Evolutionary conservation across 2,113 vertebrate species (phyloP).

Genomic region (Burhinus oedicnemus): DNA sequence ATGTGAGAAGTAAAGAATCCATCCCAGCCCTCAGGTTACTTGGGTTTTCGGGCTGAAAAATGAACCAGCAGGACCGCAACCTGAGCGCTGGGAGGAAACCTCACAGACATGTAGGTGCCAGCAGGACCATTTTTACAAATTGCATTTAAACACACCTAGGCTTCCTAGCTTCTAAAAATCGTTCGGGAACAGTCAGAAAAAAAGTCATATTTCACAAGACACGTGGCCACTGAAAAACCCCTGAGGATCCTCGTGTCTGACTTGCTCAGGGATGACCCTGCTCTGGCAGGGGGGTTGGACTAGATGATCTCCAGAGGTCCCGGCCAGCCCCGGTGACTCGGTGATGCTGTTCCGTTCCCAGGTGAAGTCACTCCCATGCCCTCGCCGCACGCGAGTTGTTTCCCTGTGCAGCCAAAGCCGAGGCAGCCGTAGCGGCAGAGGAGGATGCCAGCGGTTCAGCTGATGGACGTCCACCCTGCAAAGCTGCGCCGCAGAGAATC

Average conservation of each 20-base stretch:
- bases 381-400: not conserved
- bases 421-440: not conserved
- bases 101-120: not conserved
- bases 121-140: not conserved
- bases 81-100: not conserved
- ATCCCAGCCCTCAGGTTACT: accelerated
- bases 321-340: too few species aligned
- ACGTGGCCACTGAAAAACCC: accelerated
- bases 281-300: too few species aligned
- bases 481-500: not conserved
- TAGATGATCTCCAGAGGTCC: too few species aligned
- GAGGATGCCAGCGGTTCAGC: not conserved
- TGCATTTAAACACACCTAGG: not conserved
- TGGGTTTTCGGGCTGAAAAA: not conserved
- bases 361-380: accelerated
- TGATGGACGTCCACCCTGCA: not conserved
- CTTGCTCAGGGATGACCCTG: not conserved
- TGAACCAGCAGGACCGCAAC: accelerated
- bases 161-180: not conserved
- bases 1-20: not conserved
- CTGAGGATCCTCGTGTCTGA: accelerated
- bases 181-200: not conserved
- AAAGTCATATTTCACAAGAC: not conserved
- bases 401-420: accelerated
- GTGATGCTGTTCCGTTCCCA: not conserved